These are phyloP conservation scores for Tuta absoluta DNA, from an alignment of 2,888 invertebrate species.

Conservation along the genomic window DNA sequence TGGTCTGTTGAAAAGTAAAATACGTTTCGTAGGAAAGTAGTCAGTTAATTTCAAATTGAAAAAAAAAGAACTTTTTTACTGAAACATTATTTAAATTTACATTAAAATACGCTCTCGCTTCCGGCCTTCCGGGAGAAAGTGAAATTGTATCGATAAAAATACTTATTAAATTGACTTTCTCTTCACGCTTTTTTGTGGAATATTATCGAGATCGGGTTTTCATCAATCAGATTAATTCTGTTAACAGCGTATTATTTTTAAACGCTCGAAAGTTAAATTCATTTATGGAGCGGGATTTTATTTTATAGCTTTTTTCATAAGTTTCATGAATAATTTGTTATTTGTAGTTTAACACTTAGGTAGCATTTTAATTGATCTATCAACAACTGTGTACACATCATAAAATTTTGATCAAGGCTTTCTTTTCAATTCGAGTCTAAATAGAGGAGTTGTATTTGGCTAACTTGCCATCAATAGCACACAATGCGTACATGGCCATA, in stretches of 20 bases:
- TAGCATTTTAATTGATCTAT: too few species aligned
- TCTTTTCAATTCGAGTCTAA: too few species aligned
- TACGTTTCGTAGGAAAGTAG: too few species aligned
- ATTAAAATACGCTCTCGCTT: conserved; percentile 3
- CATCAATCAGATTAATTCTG: not conserved
- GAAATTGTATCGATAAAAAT: conserved; percentile 32
- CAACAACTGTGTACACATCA: too few species aligned
- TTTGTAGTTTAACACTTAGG: too few species aligned
- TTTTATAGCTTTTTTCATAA: too few species aligned
- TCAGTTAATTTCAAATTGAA: not conserved
- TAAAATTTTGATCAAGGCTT: too few species aligned
- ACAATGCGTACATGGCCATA: not conserved
- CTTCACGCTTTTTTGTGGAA: conserved; percentile 9
- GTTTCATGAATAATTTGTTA: too few species aligned
- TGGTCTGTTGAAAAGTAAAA: too few species aligned
- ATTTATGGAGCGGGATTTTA: not conserved
- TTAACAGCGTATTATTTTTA: not conserved
- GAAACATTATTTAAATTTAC: conserved; percentile 8
- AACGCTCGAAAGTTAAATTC: not conserved
- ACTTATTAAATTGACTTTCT: conserved; percentile 8
- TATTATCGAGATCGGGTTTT: not conserved
- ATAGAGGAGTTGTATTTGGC: too few species aligned
- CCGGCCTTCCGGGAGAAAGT: conserved; percentile 26
- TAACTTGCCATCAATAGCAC: too few species aligned
- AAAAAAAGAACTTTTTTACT: not conserved